These are phyloP conservation scores for Leucophora obtusa DNA, from an alignment of 2,888 invertebrate genomes.

Conservation along the genomic window DNA sequence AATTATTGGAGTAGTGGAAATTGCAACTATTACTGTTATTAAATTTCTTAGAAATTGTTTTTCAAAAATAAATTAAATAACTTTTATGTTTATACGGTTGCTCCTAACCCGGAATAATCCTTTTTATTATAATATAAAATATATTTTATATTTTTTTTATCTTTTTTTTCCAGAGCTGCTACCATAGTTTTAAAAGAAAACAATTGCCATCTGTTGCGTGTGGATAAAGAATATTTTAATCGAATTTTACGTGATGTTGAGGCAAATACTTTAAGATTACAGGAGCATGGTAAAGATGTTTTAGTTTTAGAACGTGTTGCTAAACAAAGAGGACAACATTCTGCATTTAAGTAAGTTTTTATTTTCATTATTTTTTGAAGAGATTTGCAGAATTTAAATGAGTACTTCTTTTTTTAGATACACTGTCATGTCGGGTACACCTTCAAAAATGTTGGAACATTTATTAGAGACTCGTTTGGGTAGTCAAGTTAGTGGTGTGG, in stretches of 20 bases:
- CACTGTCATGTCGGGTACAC: conserved; percentile 91
- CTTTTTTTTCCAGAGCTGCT: conserved; percentile 82
- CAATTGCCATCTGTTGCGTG: conserved; percentile 89
- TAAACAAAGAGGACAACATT: conserved; percentile 80
- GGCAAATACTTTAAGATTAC: conserved; percentile 90
- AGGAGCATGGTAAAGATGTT: conserved; percentile 91
- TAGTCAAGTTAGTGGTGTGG: conserved; percentile 82
- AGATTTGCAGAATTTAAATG: background rate
- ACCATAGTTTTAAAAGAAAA: conserved; percentile 89
- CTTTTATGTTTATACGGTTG: background rate
- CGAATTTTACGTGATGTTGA: conserved; percentile 89
- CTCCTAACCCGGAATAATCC: background rate
- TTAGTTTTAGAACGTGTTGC: conserved; percentile 87
- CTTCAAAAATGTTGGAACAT: conserved; percentile 92
- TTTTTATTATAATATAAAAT: conserved; percentile 3
- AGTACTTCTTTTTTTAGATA: conserved; percentile 80
- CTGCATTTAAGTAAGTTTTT: conserved; percentile 82
- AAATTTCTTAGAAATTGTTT: conserved; percentile 1
- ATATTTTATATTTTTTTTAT: background rate
- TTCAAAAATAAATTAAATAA: conserved; percentile 5
- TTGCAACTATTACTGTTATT: background rate
- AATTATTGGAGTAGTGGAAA: conserved; percentile 9
- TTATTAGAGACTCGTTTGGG: conserved; percentile 88
- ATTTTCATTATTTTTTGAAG: background rate
- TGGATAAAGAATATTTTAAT: conserved; percentile 92